Percentiles rank a stretch among this genome's conserved stretches.
These are phyloP conservation scores for Euglossa dilemma DNA, from an alignment of 1,140 invertebrate species.

Conservation along the genomic window DNA sequence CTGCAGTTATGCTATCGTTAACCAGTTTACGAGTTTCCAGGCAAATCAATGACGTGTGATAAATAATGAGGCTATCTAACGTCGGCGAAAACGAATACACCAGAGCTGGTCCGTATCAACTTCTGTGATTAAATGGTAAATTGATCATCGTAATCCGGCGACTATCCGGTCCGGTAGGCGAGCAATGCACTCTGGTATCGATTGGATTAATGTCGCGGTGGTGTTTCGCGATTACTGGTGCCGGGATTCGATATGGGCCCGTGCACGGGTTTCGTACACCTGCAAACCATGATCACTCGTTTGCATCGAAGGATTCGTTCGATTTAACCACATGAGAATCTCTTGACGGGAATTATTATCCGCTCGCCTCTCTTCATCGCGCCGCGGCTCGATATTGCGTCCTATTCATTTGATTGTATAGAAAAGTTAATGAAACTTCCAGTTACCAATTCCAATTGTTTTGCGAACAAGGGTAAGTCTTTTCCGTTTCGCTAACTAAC, in stretches of 20 bases:
- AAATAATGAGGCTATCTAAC: constrained; percentile 15
- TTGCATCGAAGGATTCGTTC: not conserved
- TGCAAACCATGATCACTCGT: not conserved
- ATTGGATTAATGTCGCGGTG: constrained; percentile 21
- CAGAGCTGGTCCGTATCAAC: not conserved
- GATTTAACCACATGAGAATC: not conserved
- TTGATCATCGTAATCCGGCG: constrained; percentile 17
- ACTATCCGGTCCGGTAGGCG: constrained; percentile 11
- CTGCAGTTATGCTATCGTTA: not conserved
- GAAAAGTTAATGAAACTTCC: not conserved
- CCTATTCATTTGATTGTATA: not conserved
- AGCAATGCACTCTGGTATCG: not conserved
- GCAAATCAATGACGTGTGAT: constrained; percentile 6
- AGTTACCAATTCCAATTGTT: not conserved
- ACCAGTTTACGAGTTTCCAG: not conserved
- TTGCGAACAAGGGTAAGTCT: not conserved
- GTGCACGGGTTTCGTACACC: not conserved
- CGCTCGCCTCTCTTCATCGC: no score
- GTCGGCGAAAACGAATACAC: not conserved
- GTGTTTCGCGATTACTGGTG: constrained; percentile 16
- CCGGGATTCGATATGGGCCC: not conserved
- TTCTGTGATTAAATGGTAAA: constrained; percentile 34
- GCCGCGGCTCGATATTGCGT: not conserved
- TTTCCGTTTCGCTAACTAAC: not conserved
- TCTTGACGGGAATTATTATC: not conserved